These are phyloP conservation scores for Drosophila guanche DNA, from an alignment of 1,140 invertebrate genomes.

Conservation along the genomic window DNA sequence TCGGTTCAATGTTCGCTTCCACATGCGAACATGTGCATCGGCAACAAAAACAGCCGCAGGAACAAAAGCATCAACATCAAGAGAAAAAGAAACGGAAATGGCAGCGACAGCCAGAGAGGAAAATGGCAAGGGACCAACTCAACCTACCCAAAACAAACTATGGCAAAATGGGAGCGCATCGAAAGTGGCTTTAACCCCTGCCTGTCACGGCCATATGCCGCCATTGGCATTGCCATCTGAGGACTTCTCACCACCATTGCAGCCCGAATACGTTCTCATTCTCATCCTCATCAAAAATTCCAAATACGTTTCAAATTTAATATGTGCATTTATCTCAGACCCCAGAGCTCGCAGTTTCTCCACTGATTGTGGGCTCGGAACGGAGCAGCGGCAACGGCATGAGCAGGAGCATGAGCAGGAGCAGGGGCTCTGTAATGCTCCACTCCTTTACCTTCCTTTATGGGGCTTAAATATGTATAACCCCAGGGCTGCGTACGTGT, in stretches of 20 bases:
- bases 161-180: slow-evolving; percentile 35
- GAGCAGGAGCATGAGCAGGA: slow-evolving; percentile 7
- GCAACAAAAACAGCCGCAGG: slow-evolving; percentile 1
- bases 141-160: slow-evolving; percentile 13
- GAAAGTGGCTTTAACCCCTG: slow-evolving; percentile 65
- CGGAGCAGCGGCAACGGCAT: slow-evolving; percentile 1
- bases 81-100: slow-evolving; percentile 18
- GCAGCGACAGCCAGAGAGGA: slow-evolving; percentile 26
- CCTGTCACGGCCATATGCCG: slow-evolving; percentile 44
- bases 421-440: slow-evolving; percentile 9
- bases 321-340: slow-evolving; percentile 73
- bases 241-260: too few relatives aligned
- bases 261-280: slow-evolving; percentile 3
- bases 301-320: slow-evolving; percentile 82
- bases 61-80: too few relatives aligned
- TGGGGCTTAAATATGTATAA: slow-evolving; percentile 82
- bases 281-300: slow-evolving; percentile 78
- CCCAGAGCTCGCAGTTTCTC: slow-evolving; percentile 46
- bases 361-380: slow-evolving; percentile 39
- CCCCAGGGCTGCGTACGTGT: slow-evolving; percentile 65
- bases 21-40: slow-evolving; percentile 51
- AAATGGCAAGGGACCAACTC: slow-evolving; percentile 5
- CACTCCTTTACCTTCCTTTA: slow-evolving; percentile 74
- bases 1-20: slow-evolving; percentile 35
- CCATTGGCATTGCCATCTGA: neutral